Percentiles rank a stretch among this genome's conserved stretches.
Conservation (phyloP, 2,888 invertebrate species). For the Tenthredo livida region DNA sequence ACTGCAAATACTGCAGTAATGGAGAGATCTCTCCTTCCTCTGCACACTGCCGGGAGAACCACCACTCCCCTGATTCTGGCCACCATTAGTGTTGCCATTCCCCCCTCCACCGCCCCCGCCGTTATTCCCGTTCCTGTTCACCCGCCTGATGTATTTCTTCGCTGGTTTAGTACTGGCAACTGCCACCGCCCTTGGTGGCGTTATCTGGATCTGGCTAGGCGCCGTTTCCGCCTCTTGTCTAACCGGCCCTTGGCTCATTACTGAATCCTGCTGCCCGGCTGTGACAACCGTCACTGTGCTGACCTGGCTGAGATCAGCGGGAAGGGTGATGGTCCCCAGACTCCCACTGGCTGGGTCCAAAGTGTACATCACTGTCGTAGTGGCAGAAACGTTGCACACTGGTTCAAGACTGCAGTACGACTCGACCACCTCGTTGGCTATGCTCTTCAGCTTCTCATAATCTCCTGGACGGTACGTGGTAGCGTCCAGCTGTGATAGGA, state of each 20-base stretch:
- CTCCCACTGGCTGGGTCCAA: constrained; percentile 75
- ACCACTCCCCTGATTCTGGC: constrained; percentile 75
- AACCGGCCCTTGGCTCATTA: constrained; percentile 68
- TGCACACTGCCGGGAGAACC: constrained; percentile 85
- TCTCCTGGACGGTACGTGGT: constrained; percentile 84
- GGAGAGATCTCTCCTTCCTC: constrained; percentile 91
- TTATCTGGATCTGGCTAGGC: constrained; percentile 78
- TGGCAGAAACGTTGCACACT: constrained; percentile 75
- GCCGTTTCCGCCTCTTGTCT: constrained; percentile 80
- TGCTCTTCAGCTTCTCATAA: constrained; percentile 91
- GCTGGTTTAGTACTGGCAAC: constrained; percentile 83
- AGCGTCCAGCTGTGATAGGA: constrained; percentile 85
- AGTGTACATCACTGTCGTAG: constrained; percentile 77
- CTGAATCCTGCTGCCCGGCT: constrained; percentile 70
- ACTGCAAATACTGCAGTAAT: constrained; percentile 96
- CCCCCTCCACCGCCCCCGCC: constrained; percentile 62
- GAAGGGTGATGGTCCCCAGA: constrained; percentile 75
- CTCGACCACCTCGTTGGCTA: constrained; percentile 90
- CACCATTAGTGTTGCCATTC: constrained; percentile 67
- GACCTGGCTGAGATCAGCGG: constrained; percentile 74
- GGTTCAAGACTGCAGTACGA: constrained; percentile 86
- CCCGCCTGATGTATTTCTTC: constrained; percentile 86
- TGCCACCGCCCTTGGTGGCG: constrained; percentile 81
- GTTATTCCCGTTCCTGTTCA: constrained; percentile 75
- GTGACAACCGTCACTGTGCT: constrained; percentile 76